Percentiles rank a stretch among this genome's conserved stretches.
Evolutionary conservation across 1,140 invertebrate species (phyloP).

Genomic region (Oreohelix idahoensis): DNA sequence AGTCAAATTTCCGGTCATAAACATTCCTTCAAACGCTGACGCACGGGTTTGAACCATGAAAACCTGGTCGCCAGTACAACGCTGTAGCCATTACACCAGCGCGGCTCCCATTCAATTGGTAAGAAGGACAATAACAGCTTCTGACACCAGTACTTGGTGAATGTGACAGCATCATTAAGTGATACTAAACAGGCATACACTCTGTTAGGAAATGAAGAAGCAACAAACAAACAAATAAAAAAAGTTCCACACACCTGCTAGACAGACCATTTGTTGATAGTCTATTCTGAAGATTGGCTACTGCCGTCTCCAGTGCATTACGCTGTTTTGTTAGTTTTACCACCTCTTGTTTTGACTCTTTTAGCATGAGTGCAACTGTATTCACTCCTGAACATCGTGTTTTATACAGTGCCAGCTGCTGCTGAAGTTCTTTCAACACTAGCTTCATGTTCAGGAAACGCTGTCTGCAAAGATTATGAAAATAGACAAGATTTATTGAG

Average conservation of each 20-base stretch:
- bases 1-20: too few relatives aligned
- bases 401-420: constrained; percentile 57
- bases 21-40: too few relatives aligned
- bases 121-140: too few relatives aligned
- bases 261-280: constrained; percentile 55
- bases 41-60: too few relatives aligned
- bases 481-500: too few relatives aligned
- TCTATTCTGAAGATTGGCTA: constrained; percentile 64
- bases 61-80: too few relatives aligned
- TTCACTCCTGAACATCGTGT: constrained; percentile 59
- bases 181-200: too few relatives aligned
- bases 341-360: constrained; percentile 60
- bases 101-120: too few relatives aligned
- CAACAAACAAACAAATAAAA: background rate
- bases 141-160: too few relatives aligned
- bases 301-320: constrained; percentile 53
- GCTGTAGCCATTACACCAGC: too few relatives aligned
- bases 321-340: constrained; percentile 48
- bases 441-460: constrained; percentile 61
- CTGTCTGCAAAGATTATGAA: constrained; percentile 46
- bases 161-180: too few relatives aligned
- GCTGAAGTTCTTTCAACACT: constrained; percentile 55
- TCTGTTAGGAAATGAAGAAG: background rate
- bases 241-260: constrained; percentile 8
- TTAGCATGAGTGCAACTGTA: constrained; percentile 60